Evolutionary conservation across 1,140 invertebrate species (phyloP).

Genomic region (Potamilus streckersoni): DNA sequence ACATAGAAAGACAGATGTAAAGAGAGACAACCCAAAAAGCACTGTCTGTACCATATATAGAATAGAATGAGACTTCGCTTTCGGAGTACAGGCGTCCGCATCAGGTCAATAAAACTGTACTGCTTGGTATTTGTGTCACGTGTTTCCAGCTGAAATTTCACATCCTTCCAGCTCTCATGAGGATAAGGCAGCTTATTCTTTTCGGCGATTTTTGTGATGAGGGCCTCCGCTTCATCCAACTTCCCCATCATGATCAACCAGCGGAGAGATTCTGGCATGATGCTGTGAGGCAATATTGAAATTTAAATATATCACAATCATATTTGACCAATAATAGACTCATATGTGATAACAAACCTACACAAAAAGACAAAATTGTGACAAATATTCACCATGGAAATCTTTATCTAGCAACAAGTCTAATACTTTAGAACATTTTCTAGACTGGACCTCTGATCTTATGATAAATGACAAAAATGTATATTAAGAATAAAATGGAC

Average conservation of each 20-base stretch:
- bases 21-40: too few species aligned
- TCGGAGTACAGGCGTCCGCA: slow-evolving; percentile 79
- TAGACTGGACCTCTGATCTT: too few species aligned
- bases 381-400: too few species aligned
- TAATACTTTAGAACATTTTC: too few species aligned
- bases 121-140: slow-evolving; percentile 10
- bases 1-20: too few species aligned
- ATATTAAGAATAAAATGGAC: too few species aligned
- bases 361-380: too few species aligned
- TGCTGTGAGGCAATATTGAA: slow-evolving; percentile 25
- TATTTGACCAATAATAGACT: too few species aligned
- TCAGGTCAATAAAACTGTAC: slow-evolving; percentile 67
- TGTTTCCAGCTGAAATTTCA: slow-evolving; percentile 32
- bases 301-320: too few species aligned
- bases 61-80: slow-evolving; percentile 80
- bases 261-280: slow-evolving; percentile 70
- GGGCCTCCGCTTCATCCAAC: slow-evolving; percentile 75
- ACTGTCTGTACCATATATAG: slow-evolving; percentile 72
- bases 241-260: slow-evolving; percentile 75
- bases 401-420: too few species aligned
- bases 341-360: too few species aligned
- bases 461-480: too few species aligned
- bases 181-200: slow-evolving; percentile 50
- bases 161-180: slow-evolving; percentile 33
- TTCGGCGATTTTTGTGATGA: slow-evolving; percentile 60